Evolutionary conservation across 2,888 invertebrate genomes (phyloP), one percentile per base, ranked within the genome.

Genomic region (Taenaris catops): DNA sequence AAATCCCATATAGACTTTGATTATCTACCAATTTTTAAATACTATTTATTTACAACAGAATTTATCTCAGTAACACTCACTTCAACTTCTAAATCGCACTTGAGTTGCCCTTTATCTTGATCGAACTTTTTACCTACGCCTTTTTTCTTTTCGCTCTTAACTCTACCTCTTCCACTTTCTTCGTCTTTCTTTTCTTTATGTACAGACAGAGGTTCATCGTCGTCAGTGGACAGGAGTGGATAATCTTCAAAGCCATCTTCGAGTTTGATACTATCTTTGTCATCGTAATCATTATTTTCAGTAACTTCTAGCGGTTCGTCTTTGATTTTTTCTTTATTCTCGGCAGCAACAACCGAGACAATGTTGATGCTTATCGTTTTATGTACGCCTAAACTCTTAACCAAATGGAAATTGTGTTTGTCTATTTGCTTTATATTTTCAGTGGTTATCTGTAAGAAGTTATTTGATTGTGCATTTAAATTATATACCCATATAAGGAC

Each of bases 201-300:
- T 3, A 66, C 16, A 0, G 73, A 68, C 1, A 80, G 41, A 0
- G 79, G 79, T 37, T 76, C 74, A 48, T 81, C 68, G 41, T 81
- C 68, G 44, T 68, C 71, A 51, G 67, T 71, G 1, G 63, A 62
- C 5, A 54, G 20, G 1, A 36, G 38, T 3, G 41, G 34, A 4
- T 32, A 36, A 5, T 63, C 64, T 37, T 55, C 51, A 24, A 35
- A 40, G n/a, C 48, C 49, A 10, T 60, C 52, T 32, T 78, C 75
- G 17, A 63, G 55, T 34, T 80, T 75, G 0, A 75, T 52, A 34
- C 25, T 25, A 1, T 51, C 49, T 0, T 53, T 28, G 19, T 61
- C 55, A 17, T 53, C 37, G 27, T 29, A 34, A 24, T 44, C 23
- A 25, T 44, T 23, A 24, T 25, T 33, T n/a, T 24, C 27, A 8